These are phyloP conservation scores for Phthorimaea operculella DNA, from an alignment of 1,140 invertebrate species.

Conservation along the genomic window DNA sequence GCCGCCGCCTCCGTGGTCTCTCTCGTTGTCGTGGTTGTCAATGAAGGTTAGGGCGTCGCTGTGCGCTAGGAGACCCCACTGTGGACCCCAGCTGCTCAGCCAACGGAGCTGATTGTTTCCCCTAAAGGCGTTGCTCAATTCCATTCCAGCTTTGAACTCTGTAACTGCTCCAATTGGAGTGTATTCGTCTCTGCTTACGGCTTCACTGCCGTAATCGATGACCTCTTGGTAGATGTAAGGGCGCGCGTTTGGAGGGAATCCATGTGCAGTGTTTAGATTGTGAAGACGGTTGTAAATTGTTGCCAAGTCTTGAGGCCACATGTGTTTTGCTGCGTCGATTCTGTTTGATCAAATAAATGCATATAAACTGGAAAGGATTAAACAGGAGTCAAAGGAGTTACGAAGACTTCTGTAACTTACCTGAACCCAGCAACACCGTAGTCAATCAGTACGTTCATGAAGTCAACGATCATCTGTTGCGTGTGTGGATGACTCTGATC, in stretches of 20 bases:
- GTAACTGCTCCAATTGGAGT: conserved; percentile 75
- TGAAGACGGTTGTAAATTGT: conserved; percentile 71
- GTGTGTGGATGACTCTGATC: conserved; percentile 75
- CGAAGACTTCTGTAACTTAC: conserved; percentile 22
- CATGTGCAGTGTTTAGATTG: conserved; percentile 70
- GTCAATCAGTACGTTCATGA: conserved; percentile 78
- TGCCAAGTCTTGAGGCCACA: conserved; percentile 80
- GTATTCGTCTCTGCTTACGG: conserved; percentile 75
- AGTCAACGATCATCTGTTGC: conserved; percentile 74
- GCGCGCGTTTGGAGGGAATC: conserved; percentile 69
- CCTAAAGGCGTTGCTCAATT: conserved; percentile 56
- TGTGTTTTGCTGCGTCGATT: conserved; percentile 82
- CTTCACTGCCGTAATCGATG: conserved; percentile 79
- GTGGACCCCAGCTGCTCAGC: conserved; percentile 66
- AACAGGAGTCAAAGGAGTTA: too few species aligned
- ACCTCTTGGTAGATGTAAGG: conserved; percentile 86
- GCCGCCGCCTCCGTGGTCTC: conserved; percentile 70
- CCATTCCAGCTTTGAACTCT: conserved; percentile 72
- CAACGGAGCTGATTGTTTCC: conserved; percentile 55
- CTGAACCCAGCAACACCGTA: conserved; percentile 85
- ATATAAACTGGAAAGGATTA: too few species aligned
- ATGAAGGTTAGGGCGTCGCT: conserved; percentile 72
- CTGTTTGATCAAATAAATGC: conserved; percentile 31
- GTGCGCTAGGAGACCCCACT: conserved; percentile 70
- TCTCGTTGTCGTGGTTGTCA: conserved; percentile 73